Conservation (phyloP, 2,113 vertebrate genomes). For the Uria aalge region DNA sequence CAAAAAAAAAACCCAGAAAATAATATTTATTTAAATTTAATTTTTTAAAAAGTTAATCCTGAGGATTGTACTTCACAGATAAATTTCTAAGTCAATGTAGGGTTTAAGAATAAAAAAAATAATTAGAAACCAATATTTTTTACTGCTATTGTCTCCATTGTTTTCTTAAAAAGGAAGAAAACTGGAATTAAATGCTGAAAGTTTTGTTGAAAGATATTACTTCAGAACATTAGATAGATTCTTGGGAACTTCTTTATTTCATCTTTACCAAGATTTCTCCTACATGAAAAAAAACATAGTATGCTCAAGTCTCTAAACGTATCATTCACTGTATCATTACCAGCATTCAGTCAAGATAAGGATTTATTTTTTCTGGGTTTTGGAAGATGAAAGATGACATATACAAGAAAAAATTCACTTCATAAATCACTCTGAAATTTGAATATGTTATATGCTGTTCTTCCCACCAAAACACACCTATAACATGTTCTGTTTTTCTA, state of each 20-base stretch:
- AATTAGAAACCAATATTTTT: neutral
- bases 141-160: neutral
- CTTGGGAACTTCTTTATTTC: neutral
- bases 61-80: neutral
- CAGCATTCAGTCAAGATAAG: neutral
- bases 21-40: neutral
- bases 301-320: neutral
- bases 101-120: neutral
- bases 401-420: neutral
- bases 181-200: neutral
- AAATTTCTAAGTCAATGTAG: neutral
- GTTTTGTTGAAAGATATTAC: neutral
- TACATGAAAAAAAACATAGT: neutral
- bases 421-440: neutral
- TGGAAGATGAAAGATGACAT: neutral
- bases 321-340: neutral
- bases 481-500: neutral
- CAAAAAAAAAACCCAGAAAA: neutral
- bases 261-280: neutral
- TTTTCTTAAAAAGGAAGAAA: neutral
- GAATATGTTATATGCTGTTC: neutral
- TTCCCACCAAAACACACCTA: neutral
- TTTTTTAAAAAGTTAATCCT: neutral
- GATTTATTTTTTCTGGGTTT: neutral
- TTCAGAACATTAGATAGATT: neutral